Conservation (phyloP, 2,888 invertebrate genomes). For the Drosophila maculinotata region DNA sequence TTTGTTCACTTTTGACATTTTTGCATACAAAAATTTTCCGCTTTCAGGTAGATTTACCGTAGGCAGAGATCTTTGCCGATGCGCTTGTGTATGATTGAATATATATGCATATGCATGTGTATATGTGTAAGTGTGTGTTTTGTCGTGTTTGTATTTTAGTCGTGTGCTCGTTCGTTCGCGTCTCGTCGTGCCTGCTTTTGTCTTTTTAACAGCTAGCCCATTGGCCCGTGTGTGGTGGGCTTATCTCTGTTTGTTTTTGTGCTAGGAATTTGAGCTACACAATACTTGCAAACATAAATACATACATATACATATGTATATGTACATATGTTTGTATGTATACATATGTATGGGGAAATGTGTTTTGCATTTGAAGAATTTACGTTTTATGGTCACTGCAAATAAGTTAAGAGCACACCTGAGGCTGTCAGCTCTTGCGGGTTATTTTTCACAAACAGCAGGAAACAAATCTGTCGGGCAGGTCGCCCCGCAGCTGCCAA, state of each 20-base stretch:
- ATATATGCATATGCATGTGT: neutral
- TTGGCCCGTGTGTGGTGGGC: conserved; percentile 42
- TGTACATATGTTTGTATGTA: neutral
- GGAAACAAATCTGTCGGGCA: conserved; percentile 42
- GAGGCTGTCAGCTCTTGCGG: conserved; percentile 31
- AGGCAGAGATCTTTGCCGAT: conserved; percentile 56
- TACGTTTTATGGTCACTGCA: conserved; percentile 4
- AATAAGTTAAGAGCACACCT: conserved; percentile 50
- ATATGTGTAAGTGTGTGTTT: conserved; percentile 10
- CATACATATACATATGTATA: conserved; percentile 4
- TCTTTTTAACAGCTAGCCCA: conserved; percentile 34
- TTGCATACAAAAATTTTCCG: conserved; percentile 79
- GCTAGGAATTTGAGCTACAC: conserved; percentile 60
- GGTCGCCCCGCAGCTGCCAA: conserved; percentile 39
- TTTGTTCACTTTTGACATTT: conserved; percentile 81
- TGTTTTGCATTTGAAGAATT: conserved; percentile 5
- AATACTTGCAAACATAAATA: conserved; percentile 4
- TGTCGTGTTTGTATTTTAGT: conserved; percentile 49
- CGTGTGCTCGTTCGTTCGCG: conserved; percentile 45
- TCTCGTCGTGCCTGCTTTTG: conserved; percentile 34
- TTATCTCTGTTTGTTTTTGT: conserved; percentile 65
- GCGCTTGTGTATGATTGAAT: conserved; percentile 32
- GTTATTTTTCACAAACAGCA: conserved; percentile 13
- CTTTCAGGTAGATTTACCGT: conserved; percentile 77
- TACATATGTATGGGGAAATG: conserved; percentile 1